phyloP scores from a whole-genome alignment of 1,140 invertebrate species.

The Brachystomella parvula region DNA sequence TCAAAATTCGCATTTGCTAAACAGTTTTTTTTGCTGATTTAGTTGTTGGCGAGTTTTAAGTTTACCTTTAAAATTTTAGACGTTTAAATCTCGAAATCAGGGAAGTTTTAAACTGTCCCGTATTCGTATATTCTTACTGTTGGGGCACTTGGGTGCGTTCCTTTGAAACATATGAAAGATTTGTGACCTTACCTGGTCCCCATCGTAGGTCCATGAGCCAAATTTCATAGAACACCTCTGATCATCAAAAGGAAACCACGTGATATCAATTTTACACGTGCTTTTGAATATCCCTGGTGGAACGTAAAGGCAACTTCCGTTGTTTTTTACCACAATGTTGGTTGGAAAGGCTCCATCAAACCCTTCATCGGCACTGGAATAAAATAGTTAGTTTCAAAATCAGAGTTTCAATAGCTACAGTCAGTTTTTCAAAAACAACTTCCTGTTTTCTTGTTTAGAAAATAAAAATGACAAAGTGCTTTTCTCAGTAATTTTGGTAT shows the following conservation, averaged over 20 bases:
- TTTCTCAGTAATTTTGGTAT: no score
- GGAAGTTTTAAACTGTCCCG: no score
- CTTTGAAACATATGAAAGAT: no score
- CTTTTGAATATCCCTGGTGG: conserved; percentile 58
- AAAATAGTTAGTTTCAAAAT: not conserved
- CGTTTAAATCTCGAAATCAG: no score
- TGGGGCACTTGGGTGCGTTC: no score
- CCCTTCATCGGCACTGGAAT: conserved; percentile 52
- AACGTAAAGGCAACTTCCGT: conserved; percentile 51
- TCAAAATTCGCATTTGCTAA: no score
- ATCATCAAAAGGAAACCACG: conserved; percentile 58
- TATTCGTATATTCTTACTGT: no score
- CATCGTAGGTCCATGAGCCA: conserved; percentile 89
- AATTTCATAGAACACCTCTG: conserved; percentile 51
- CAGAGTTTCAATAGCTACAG: not conserved
- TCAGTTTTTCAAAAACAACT: not conserved
- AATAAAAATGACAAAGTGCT: no score
- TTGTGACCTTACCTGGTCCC: conserved; percentile 82
- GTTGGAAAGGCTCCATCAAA: conserved; percentile 56
- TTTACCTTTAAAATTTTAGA: no score
- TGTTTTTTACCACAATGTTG: conserved; percentile 51
- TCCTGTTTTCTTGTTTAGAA: not conserved
- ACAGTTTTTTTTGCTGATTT: no score
- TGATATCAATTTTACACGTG: conserved; percentile 57
- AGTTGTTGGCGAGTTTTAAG: no score